phyloP scores from a whole-genome alignment of 2,113 vertebrate genomes.

The Xiphophorus hellerii region DNA sequence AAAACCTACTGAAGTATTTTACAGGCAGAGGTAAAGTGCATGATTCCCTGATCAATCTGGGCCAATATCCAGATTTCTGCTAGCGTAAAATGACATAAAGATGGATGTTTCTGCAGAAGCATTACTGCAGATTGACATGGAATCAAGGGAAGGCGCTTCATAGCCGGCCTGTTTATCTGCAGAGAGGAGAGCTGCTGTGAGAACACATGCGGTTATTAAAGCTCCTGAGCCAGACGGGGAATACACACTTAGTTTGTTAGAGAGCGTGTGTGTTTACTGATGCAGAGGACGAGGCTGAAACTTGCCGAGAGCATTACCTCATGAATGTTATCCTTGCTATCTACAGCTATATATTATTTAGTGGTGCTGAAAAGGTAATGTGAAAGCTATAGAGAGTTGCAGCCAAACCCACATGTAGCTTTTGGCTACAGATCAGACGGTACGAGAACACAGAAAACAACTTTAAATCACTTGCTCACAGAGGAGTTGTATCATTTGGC shows the following conservation, averaged over 20 bases:
- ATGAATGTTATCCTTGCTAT: neutral
- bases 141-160: neutral
- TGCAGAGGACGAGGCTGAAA: neutral
- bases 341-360: constrained; percentile 14
- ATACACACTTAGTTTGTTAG: constrained; percentile 3
- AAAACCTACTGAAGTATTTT: neutral
- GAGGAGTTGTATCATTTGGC: neutral
- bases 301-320: neutral
- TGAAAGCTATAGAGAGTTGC: constrained; percentile 13
- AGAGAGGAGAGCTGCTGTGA: neutral
- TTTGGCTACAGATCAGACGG: neutral
- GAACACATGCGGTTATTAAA: constrained; percentile 7
- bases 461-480: neutral
- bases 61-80: constrained; percentile 21
- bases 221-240: constrained; percentile 5
- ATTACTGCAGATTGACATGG: constrained; percentile 6
- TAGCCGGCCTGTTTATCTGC: neutral
- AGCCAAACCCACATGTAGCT: neutral
- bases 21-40: neutral
- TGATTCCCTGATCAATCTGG: constrained; percentile 8
- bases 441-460: neutral
- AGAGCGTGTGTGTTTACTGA: constrained; percentile 12
- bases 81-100: neutral
- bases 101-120: constrained; percentile 28
- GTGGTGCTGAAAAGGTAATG: constrained; percentile 12